Evolutionary conservation across 2,113 vertebrate species (phyloP).

Genomic region (Corythoichthys intestinalis): DNA sequence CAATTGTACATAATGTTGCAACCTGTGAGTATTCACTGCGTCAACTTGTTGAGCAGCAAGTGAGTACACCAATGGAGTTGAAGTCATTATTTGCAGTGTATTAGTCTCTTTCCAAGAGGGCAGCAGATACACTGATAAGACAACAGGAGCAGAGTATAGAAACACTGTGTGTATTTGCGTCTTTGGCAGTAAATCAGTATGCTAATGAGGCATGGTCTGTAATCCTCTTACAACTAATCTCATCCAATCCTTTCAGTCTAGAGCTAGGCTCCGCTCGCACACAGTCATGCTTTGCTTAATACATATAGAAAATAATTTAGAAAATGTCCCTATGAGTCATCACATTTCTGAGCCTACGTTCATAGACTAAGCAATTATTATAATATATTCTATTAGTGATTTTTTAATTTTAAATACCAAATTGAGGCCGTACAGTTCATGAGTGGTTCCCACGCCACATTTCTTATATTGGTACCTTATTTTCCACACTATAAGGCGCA

Average conservation of each 20-base stretch:
- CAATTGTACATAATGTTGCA: not conserved
- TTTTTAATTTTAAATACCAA: not conserved
- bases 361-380: no score
- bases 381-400: no score
- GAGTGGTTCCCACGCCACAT: no score
- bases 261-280: conserved; percentile 54
- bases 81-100: conserved; percentile 11
- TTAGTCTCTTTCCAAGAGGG: conserved; percentile 17
- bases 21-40: not conserved
- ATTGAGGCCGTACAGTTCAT: no score
- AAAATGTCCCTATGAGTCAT: conserved; percentile 9
- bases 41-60: conserved; percentile 16
- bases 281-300: conserved; percentile 45
- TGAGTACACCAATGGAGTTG: conserved; percentile 23
- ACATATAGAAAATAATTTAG: not conserved
- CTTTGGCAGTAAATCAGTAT: conserved; percentile 69
- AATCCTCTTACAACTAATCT: conserved; percentile 72
- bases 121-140: conserved; percentile 20
- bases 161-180: conserved; percentile 56
- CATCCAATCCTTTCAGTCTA: conserved; percentile 60
- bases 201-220: conserved; percentile 72
- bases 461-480: no score
- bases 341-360: no score
- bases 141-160: conserved; percentile 25
- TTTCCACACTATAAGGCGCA: no score